Evolutionary conservation across 2,113 vertebrate species (phyloP), one percentile per base, ranked within the genome.

Genomic region (Sapayoa aenigma): DNA sequence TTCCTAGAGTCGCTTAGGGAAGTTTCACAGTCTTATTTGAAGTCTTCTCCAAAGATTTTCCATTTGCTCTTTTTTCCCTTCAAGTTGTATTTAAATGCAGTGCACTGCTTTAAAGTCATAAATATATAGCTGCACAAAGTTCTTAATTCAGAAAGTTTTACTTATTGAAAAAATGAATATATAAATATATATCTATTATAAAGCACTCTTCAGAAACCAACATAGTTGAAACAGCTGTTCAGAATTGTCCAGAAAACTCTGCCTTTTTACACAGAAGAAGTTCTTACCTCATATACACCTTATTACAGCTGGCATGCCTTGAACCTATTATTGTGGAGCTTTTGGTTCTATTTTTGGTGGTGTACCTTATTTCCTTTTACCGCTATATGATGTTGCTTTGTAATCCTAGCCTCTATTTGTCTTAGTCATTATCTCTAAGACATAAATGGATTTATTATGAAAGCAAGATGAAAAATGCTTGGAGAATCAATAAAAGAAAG

Each of bases 341-440:
- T 62, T 5, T 49, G 20, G 50, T n/a, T 28, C 44, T 69, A 41
- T 12, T 62, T 68, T 73, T 66, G 12, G 12, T 63, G 0, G 0
- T n/a, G 39, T 11, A 25, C 6, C 67, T 5, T 47, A 60, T 53
- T 65, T 62, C 24, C 7, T 47, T 69, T 44, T 62, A 41, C 8
- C 66, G 6, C 6, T 31, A 62, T 21, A 2, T 20, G 14, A 44
- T 7, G 12, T 25, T 52, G 42, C 13, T n/a, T 82, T 50, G 9
- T 42, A 33, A 4, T 41, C 63, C 46, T 76, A 42, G 6, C 1
- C n/a, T 90, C 8, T 37, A 3, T 75, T 75, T 63, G 3, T 74
- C 23, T 74, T 4, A 7, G 4, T 42, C 9, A 49, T 53, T 56
- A 18, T 47, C 27, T 58, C 5, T 5, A 63, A 84, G 52, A n/a